Percentiles rank a stretch among this genome's conserved stretches.
Conservation (phyloP, 2,888 invertebrate genomes). For the Rhodophaea formosa region DNA sequence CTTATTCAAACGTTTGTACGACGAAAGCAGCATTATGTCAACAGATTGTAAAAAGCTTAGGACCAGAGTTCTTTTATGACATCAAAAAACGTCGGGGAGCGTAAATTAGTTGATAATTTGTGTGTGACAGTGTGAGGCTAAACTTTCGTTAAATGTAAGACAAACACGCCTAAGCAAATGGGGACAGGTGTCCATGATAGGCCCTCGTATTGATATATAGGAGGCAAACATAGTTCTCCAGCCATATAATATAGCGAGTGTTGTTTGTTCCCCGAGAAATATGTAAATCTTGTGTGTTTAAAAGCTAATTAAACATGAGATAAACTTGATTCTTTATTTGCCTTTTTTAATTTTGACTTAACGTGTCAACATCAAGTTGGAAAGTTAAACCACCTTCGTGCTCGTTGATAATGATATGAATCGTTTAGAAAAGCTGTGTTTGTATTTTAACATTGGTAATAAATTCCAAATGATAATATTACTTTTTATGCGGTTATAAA, state of each 20-base stretch:
- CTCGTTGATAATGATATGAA: constrained; percentile 12
- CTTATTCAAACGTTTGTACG: constrained; percentile 34
- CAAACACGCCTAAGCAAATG: constrained; percentile 78
- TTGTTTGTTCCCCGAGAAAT: constrained; percentile 56
- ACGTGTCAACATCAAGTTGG: constrained; percentile 48
- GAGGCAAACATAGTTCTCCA: constrained; percentile 42
- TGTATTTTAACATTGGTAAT: constrained; percentile 11
- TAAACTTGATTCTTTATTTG: constrained; percentile 69
- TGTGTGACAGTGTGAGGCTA: constrained; percentile 68
- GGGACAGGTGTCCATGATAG: constrained; percentile 75
- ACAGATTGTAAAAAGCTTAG: constrained; percentile 65
- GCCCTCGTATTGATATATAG: constrained; percentile 69
- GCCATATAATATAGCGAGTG: constrained; percentile 50
- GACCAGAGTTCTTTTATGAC: constrained; percentile 51
- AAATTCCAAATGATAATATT: not conserved
- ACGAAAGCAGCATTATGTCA: constrained; percentile 37
- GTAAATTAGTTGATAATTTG: constrained; percentile 80
- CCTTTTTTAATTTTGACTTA: constrained; percentile 54
- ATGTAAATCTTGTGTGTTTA: constrained; percentile 56
- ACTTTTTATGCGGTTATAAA: not conserved
- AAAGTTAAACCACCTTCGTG: constrained; percentile 22
- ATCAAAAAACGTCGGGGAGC: constrained; percentile 61
- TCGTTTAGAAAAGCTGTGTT: constrained; percentile 13
- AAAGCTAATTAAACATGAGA: constrained; percentile 68
- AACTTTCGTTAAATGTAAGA: constrained; percentile 75